phyloP scores from a whole-genome alignment of 2,113 vertebrate species.

The Apodemus sylvaticus region DNA sequence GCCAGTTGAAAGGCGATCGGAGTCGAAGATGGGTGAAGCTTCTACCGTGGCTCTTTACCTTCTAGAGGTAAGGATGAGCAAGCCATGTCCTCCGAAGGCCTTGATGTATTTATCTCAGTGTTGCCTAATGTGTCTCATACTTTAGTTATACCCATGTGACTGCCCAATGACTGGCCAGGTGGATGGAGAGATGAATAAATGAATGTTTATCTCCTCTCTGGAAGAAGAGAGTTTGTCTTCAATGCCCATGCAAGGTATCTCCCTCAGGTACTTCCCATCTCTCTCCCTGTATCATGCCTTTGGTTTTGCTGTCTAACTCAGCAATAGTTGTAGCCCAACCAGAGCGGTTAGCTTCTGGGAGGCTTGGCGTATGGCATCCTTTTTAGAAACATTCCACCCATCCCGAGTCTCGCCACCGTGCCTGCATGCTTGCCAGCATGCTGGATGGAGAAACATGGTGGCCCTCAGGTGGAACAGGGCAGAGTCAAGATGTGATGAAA shows the following conservation, averaged over 20 bases:
- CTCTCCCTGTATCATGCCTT: not conserved
- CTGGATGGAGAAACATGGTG: not conserved
- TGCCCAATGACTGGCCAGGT: not conserved
- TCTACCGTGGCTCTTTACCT: fast-evolving
- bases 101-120: not conserved
- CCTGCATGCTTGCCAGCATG: not conserved
- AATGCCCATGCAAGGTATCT: not conserved
- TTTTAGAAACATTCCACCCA: not conserved
- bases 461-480: not conserved
- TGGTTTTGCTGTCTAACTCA: not conserved
- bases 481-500: not conserved
- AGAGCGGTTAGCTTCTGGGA: not conserved
- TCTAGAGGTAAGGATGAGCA: not conserved
- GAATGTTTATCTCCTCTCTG: not conserved
- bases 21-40: not conserved
- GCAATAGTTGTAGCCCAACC: not conserved
- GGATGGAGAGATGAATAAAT: not conserved
- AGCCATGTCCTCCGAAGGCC: not conserved
- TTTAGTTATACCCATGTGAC: not conserved
- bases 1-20: not conserved
- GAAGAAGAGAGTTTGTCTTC: not conserved
- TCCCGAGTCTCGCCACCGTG: too few species aligned
- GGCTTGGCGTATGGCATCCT: not conserved
- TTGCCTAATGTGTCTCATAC: not conserved
- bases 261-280: not conserved